Conservation (phyloP, 2,113 vertebrate species). For the Crocuta crocuta region DNA sequence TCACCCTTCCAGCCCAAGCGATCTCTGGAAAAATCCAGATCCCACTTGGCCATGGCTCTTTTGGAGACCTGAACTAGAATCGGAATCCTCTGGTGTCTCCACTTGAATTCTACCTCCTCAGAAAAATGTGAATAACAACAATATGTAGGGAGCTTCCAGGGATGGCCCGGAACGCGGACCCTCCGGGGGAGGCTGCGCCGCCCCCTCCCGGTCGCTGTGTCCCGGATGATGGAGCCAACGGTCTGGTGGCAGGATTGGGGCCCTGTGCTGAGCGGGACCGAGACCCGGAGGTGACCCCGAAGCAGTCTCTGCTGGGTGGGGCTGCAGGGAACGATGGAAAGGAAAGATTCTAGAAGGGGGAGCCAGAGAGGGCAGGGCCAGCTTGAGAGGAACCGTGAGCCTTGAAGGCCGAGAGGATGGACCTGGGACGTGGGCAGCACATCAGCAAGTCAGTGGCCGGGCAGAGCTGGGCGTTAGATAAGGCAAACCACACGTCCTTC, state of each 20-base stretch:
- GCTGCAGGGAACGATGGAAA: not conserved
- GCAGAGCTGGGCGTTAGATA: not conserved
- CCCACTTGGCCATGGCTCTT: not conserved
- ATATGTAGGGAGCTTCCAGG: not conserved
- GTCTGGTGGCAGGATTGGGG: not conserved
- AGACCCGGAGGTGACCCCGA: not conserved
- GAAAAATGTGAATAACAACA: not conserved
- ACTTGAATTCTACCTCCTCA: not conserved
- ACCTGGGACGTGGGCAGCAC: no score
- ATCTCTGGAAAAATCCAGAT: not conserved
- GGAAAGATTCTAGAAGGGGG: not conserved
- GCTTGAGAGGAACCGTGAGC: not conserved
- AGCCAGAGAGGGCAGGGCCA: not conserved
- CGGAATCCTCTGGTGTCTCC: not conserved
- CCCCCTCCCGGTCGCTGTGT: fast-evolving
- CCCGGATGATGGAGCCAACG: not conserved
- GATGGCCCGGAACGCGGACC: not conserved
- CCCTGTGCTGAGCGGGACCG: not conserved
- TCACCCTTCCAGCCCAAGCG: not conserved
- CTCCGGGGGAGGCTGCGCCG: fast-evolving
- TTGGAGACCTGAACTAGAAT: not conserved
- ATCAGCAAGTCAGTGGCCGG: fast-evolving
- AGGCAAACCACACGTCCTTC: not conserved
- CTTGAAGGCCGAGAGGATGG: not conserved
- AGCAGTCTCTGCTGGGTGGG: not conserved